These are phyloP conservation scores for Therioaphis trifolii DNA, from an alignment of 2,888 invertebrate genomes.

Conservation along the genomic window DNA sequence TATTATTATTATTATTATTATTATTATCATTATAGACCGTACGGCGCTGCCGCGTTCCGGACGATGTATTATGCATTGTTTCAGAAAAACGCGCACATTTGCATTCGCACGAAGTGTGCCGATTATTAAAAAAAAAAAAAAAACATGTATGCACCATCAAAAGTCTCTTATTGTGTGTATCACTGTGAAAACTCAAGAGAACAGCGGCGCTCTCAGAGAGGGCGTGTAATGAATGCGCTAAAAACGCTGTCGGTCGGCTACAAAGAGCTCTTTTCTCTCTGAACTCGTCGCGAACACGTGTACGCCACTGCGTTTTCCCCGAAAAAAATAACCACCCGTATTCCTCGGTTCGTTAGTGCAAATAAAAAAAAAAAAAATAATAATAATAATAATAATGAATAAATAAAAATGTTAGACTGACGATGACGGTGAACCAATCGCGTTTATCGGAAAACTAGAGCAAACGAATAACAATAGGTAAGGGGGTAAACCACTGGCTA, in stretches of 20 bases:
- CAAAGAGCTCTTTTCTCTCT: not conserved
- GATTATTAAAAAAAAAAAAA: not conserved
- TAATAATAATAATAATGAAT: too few relatives aligned
- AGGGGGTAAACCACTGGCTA: too few relatives aligned
- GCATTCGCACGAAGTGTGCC: not conserved
- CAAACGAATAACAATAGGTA: too few relatives aligned
- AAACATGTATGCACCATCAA: slow-evolving; percentile 14
- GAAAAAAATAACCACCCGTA: not conserved
- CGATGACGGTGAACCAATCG: too few relatives aligned
- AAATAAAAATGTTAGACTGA: too few relatives aligned
- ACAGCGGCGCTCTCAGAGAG: not conserved
- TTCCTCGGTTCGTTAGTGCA: not conserved
- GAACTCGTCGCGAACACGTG: not conserved
- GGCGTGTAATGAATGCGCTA: not conserved
- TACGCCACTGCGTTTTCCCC: not conserved
- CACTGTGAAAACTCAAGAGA: not conserved
- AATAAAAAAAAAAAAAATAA: too few relatives aligned
- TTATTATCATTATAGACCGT: too few relatives aligned
- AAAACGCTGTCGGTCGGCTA: not conserved
- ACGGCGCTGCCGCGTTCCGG: too few relatives aligned
- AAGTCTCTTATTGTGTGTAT: slow-evolving; percentile 2
- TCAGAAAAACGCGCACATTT: slow-evolving; percentile 14
- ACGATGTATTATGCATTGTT: not conserved
- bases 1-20: too few relatives aligned
- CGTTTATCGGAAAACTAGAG: too few relatives aligned